These are phyloP conservation scores for Callospermophilus lateralis DNA, from an alignment of 2,113 vertebrate species.

Conservation along the genomic window DNA sequence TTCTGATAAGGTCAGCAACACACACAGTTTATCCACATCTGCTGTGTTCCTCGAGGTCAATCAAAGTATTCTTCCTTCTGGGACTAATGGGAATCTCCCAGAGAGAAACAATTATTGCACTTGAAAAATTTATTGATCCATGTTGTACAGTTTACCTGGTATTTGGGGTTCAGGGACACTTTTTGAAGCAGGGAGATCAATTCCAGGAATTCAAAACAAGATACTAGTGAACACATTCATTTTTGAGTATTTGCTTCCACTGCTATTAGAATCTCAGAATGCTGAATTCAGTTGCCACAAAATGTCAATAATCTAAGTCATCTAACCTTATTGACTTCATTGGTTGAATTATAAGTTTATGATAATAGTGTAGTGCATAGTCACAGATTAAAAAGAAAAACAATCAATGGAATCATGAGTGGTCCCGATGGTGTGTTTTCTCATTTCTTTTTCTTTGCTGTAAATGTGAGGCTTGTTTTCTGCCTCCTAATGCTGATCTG, in stretches of 20 bases:
- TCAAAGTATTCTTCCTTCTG: conserved; percentile 86
- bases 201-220: conserved; percentile 84
- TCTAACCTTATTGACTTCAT: not conserved
- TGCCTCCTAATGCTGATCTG: not conserved
- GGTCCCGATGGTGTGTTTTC: not conserved
- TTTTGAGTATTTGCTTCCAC: conserved; percentile 65
- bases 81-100: conserved; percentile 87
- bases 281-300: conserved; percentile 47
- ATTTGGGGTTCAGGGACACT: conserved; percentile 86
- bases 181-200: conserved; percentile 85
- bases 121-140: conserved; percentile 88
- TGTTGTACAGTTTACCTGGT: conserved; percentile 84
- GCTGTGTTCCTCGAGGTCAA: conserved; percentile 88
- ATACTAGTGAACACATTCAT: conserved; percentile 73
- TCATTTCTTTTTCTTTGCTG: not conserved
- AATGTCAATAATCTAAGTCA: conserved; percentile 9
- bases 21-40: conserved; percentile 87
- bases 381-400: not conserved
- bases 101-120: conserved; percentile 89
- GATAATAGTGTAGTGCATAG: not conserved
- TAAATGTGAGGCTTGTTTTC: not conserved
- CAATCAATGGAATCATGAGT: not conserved
- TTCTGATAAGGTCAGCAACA: conserved; percentile 87
- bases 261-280: conserved; percentile 64
- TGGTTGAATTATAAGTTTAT: conserved; percentile 58